Percentiles rank a stretch among this genome's conserved stretches.
phyloP scores from a whole-genome alignment of 2,113 vertebrate genomes.

The Halichoerus grypus region DNA sequence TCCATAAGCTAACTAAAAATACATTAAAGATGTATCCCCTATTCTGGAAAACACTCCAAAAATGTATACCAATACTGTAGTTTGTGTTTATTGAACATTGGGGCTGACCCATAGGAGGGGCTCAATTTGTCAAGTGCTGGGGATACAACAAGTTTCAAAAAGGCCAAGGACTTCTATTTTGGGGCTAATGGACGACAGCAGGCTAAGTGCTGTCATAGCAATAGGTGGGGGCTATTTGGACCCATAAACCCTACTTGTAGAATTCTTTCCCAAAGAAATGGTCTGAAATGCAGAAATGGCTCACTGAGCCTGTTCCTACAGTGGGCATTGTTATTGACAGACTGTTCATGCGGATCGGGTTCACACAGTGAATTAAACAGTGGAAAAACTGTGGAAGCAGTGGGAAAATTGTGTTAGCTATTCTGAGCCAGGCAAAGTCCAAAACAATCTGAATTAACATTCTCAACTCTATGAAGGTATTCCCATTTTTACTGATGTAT shows the following conservation, averaged over 20 bases:
- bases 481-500: not conserved
- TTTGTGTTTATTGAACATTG: not conserved
- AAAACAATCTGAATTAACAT: constrained; percentile 51
- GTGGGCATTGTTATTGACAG: not conserved
- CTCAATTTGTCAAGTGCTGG: not conserved
- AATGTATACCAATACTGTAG: not conserved
- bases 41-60: constrained; percentile 37
- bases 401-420: not conserved
- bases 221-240: not conserved
- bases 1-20: not conserved
- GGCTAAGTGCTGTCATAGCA: not conserved
- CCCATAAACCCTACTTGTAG: not conserved
- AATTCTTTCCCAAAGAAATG: not conserved
- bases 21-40: not conserved
- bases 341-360: not conserved
- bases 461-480: not conserved
- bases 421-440: constrained; percentile 19
- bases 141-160: not conserved
- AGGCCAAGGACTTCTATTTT: fast-evolving
- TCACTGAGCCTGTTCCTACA: not conserved
- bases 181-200: fast-evolving
- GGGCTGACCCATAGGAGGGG: not conserved
- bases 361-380: not conserved
- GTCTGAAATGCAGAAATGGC: not conserved
- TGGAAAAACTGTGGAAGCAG: not conserved